A percentile compares a stretch with the other conserved stretches of the same genome.
phyloP scores from a whole-genome alignment of 2,888 invertebrate genomes.

The Sphinx pinastri region DNA sequence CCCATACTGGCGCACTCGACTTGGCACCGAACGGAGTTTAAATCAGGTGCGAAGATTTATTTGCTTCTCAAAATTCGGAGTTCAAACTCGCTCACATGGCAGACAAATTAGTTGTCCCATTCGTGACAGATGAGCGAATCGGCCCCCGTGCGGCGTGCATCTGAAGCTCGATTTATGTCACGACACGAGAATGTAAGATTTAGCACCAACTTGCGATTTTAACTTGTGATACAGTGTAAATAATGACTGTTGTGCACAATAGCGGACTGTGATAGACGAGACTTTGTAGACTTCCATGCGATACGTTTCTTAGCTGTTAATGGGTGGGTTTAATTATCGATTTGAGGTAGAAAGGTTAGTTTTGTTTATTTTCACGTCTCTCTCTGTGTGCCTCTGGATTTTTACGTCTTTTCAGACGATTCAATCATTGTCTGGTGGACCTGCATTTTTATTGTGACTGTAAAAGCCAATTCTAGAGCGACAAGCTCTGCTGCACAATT shows the following conservation, averaged over 20 bases:
- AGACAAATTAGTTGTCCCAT: slow-evolving; percentile 75
- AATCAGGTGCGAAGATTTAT: slow-evolving; percentile 52
- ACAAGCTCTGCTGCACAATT: too few species aligned
- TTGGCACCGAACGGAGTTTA: slow-evolving; percentile 41
- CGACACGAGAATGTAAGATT: slow-evolving; percentile 46
- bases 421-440: too few species aligned
- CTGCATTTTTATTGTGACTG: too few species aligned
- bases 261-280: slow-evolving; percentile 28
- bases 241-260: slow-evolving; percentile 32
- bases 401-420: too few species aligned
- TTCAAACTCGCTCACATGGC: slow-evolving; percentile 57
- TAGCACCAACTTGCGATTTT: slow-evolving; percentile 49
- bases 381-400: too few species aligned
- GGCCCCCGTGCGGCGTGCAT: slow-evolving; percentile 51
- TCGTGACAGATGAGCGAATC: slow-evolving; percentile 65
- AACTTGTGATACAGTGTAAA: slow-evolving; percentile 43
- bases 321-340: too few species aligned
- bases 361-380: too few species aligned
- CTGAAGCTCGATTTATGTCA: slow-evolving; percentile 58
- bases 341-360: too few species aligned
- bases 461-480: too few species aligned
- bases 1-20: slow-evolving; percentile 31
- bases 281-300: too few species aligned
- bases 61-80: slow-evolving; percentile 53
- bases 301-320: too few species aligned